These are phyloP conservation scores for Pterobdella sp. DNA, from an alignment of 2,888 invertebrate species.

Conservation along the genomic window DNA sequence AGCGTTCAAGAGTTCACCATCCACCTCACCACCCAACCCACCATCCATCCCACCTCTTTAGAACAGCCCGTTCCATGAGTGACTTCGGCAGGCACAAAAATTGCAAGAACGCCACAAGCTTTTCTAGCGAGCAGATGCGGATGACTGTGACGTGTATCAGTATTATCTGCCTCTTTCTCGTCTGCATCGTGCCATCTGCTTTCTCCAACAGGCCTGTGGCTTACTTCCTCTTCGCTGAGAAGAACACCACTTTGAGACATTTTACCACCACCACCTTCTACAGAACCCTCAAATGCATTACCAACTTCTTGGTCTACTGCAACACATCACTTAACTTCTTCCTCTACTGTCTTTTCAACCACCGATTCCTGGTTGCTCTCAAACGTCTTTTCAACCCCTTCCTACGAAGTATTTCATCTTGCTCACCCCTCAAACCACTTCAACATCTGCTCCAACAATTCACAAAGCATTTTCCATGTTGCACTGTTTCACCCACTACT, in stretches of 20 bases:
- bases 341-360: slow-evolving; percentile 46
- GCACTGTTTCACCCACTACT: too few species aligned
- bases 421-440: neutral
- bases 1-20: neutral
- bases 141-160: slow-evolving; percentile 45
- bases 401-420: neutral
- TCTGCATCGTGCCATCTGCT: slow-evolving; percentile 46
- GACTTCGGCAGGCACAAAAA: neutral
- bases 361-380: slow-evolving; percentile 35
- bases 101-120: slow-evolving; percentile 39
- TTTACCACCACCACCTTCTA: slow-evolving; percentile 41
- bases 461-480: too few species aligned
- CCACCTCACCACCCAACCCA: neutral
- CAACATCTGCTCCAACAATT: too few species aligned
- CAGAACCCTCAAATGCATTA: slow-evolving; percentile 39
- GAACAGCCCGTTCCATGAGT: neutral
- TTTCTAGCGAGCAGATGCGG: slow-evolving; percentile 44
- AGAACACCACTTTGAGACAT: slow-evolving; percentile 31
- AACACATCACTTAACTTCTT: slow-evolving; percentile 47
- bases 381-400: neutral
- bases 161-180: slow-evolving; percentile 44
- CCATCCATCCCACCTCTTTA: neutral
- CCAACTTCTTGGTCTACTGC: slow-evolving; percentile 44
- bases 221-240: slow-evolving; percentile 41
- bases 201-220: slow-evolving; percentile 44